phyloP scores from a whole-genome alignment of 1,140 invertebrate species.

The Littorina saxatilis region DNA sequence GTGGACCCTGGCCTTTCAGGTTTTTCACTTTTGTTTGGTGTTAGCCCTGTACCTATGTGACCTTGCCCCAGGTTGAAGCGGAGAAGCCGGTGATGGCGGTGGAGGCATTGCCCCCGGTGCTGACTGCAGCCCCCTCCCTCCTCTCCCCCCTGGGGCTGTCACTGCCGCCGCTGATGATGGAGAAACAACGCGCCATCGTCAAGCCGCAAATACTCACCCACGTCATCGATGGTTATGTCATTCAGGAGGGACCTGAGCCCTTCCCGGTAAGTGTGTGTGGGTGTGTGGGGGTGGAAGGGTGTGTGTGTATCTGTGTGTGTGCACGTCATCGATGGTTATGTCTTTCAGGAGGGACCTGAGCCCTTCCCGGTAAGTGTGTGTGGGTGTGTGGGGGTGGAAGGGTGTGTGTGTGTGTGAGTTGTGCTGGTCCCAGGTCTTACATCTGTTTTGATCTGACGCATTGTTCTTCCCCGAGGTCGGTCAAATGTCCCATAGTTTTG shows the following conservation, averaged over 20 bases:
- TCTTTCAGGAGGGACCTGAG: constrained; percentile 89
- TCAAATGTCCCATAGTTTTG: too few species aligned
- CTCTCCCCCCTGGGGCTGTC: neutral
- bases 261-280: constrained; percentile 86
- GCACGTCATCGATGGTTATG: constrained; percentile 97
- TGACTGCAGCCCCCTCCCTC: neutral
- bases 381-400: neutral
- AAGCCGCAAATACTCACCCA: constrained; percentile 97
- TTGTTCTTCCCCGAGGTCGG: too few species aligned
- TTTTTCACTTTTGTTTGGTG: too few species aligned
- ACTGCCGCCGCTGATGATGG: constrained; percentile 54
- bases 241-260: constrained; percentile 88
- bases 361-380: constrained; percentile 89
- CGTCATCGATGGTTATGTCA: constrained; percentile 97
- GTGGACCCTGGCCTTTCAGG: too few species aligned
- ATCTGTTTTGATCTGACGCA: neutral
- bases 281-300: neutral
- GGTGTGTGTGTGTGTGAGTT: too few species aligned
- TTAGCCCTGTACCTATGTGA: too few species aligned
- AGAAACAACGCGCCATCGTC: constrained; percentile 82
- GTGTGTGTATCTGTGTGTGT: too few species aligned
- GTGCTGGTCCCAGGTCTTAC: constrained; percentile 81
- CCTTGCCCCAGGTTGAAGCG: constrained; percentile 39
- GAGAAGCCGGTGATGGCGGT: constrained; percentile 35
- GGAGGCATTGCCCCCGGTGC: constrained; percentile 28